These are phyloP conservation scores for Rotaria sp. DNA, from an alignment of 2,888 invertebrate species.

Conservation along the genomic window DNA sequence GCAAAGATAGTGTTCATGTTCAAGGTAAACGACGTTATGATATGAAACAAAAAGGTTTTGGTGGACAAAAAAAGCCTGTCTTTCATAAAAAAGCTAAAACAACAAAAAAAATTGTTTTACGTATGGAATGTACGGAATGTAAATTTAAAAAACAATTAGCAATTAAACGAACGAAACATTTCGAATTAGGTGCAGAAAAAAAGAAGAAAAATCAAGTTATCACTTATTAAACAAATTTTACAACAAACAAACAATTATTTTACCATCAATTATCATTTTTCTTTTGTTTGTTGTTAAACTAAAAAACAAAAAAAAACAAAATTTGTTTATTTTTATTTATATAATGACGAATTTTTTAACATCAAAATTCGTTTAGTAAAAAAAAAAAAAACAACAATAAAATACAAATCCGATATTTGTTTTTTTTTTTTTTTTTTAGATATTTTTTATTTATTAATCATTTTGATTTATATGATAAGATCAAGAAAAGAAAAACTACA, in stretches of 20 bases:
- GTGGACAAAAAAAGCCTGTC: constrained; percentile 99
- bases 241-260: neutral
- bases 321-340: neutral
- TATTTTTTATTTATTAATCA: neutral
- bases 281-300: neutral
- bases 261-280: neutral
- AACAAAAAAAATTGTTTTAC: constrained; percentile 97
- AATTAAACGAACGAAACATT: constrained; percentile 97
- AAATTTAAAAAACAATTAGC: constrained; percentile 93
- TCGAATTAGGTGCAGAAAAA: constrained; percentile 97
- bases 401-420: constrained; percentile 13
- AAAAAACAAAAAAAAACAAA: neutral
- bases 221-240: constrained; percentile 13
- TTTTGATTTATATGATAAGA: too few species aligned
- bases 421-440: constrained; percentile 11
- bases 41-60: constrained; percentile 93
- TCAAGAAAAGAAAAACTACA: too few species aligned
- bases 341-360: neutral
- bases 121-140: constrained; percentile 97
- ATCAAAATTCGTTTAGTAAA: neutral
- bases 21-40: constrained; percentile 96
- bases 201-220: constrained; percentile 37
- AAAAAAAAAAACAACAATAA: neutral
- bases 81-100: constrained; percentile 99
- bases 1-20: constrained; percentile 90